phyloP scores from a whole-genome alignment of 2,113 vertebrate genomes.

The Gavia stellata region DNA sequence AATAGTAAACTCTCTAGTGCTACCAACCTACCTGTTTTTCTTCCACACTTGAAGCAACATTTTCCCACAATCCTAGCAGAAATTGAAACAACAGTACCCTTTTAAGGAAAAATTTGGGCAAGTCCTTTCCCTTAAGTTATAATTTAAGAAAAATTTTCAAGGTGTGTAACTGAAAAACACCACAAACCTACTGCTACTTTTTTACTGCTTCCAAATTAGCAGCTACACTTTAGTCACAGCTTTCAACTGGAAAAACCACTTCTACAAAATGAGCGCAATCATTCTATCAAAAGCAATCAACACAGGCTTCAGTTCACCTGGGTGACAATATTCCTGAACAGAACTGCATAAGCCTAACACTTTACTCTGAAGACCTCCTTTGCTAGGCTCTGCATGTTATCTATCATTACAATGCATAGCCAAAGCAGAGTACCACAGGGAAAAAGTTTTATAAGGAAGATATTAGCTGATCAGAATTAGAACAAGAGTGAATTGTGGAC shows the following conservation, averaged over 20 bases:
- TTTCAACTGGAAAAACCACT: neutral
- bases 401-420: neutral
- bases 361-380: neutral
- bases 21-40: neutral
- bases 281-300: neutral
- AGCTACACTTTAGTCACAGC: neutral
- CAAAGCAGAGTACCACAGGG: neutral
- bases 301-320: neutral
- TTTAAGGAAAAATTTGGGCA: neutral
- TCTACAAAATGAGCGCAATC: neutral
- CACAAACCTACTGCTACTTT: neutral
- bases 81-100: neutral
- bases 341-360: neutral
- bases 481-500: neutral
- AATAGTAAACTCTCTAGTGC: neutral
- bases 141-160: neutral
- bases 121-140: neutral
- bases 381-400: neutral
- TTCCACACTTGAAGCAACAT: neutral
- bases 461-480: neutral
- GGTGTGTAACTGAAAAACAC: neutral
- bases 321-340: neutral
- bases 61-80: neutral
- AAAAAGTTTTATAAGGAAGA: neutral
- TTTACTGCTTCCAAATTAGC: neutral